Conservation (phyloP, 2,888 invertebrate species). For the Ormyrus nitidulus region DNA sequence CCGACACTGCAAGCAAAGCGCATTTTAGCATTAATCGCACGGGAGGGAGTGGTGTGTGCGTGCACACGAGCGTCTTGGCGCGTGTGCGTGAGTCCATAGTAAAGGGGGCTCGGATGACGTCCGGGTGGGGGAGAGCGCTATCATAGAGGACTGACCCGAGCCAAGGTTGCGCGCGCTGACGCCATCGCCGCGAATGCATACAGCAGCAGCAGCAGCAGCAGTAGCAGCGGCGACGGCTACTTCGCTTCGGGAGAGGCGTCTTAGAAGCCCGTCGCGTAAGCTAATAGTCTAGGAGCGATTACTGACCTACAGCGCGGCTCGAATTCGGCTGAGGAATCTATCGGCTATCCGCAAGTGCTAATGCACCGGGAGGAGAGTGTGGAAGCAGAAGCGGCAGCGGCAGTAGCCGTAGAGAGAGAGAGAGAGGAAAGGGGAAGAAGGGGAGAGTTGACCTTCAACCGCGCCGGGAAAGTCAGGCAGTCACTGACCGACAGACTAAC, state of each 20-base stretch:
- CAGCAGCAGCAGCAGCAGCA: conserved; percentile 17
- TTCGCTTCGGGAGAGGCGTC: no score
- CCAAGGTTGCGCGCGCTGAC: conserved; percentile 72
- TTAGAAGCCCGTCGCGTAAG: no score
- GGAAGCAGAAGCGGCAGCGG: not conserved
- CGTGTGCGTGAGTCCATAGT: not conserved
- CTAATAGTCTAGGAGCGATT: no score
- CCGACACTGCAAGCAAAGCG: conserved; percentile 78
- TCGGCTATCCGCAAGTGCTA: no score
- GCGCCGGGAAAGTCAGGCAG: conserved; percentile 75
- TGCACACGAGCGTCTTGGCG: not conserved
- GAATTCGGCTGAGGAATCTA: no score
- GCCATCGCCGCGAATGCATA: conserved; percentile 59
- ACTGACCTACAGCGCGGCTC: no score
- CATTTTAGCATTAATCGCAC: conserved; percentile 17
- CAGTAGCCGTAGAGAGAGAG: not conserved
- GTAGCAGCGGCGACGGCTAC: not conserved
- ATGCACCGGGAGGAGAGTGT: no score
- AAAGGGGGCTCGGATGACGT: conserved; percentile 45
- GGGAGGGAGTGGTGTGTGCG: no score
- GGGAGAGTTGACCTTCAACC: conserved; percentile 74
- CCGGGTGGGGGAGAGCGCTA: conserved; percentile 55
- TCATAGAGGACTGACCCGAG: conserved; percentile 69
- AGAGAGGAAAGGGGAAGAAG: conserved; percentile 61
- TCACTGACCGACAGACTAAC: conserved; percentile 76